Evolutionary conservation across 2,113 vertebrate genomes (phyloP).

Genomic region (Hippocampus comes): DNA sequence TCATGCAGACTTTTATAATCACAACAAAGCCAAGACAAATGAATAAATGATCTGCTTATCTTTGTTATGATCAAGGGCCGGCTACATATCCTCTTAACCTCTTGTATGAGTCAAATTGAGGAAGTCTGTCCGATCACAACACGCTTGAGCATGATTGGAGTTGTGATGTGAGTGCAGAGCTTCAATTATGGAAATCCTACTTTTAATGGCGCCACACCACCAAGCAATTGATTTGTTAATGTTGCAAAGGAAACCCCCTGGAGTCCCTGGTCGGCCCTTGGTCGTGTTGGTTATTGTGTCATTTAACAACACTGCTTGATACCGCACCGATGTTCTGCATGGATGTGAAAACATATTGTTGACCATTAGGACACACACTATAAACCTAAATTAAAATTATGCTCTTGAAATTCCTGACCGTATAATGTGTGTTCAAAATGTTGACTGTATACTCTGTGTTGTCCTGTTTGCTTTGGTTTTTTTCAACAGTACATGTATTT

Average conservation of each 20-base stretch:
- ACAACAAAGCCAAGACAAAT: constrained; percentile 7
- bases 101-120: not conserved
- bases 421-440: too few species aligned
- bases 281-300: not conserved
- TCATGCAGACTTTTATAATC: not conserved
- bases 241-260: constrained; percentile 52
- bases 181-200: constrained; percentile 17
- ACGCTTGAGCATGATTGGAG: not conserved
- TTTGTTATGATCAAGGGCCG: constrained; percentile 3
- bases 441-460: too few species aligned
- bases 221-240: constrained; percentile 62
- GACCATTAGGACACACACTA: not conserved
- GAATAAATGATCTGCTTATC: not conserved
- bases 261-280: constrained; percentile 21
- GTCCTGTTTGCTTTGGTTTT: too few species aligned
- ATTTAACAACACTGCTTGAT: not conserved
- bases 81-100: not conserved
- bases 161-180: not conserved
- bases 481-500: too few species aligned
- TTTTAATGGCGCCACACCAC: constrained; percentile 41
- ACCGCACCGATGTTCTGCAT: not conserved
- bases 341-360: not conserved
- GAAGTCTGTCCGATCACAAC: not conserved
- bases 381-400: not conserved
- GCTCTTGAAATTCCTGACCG: too few species aligned